These are phyloP conservation scores for Threskiornis aethiopicus DNA, from an alignment of 2,797 vertebrate genomes.

Conservation along the genomic window DNA sequence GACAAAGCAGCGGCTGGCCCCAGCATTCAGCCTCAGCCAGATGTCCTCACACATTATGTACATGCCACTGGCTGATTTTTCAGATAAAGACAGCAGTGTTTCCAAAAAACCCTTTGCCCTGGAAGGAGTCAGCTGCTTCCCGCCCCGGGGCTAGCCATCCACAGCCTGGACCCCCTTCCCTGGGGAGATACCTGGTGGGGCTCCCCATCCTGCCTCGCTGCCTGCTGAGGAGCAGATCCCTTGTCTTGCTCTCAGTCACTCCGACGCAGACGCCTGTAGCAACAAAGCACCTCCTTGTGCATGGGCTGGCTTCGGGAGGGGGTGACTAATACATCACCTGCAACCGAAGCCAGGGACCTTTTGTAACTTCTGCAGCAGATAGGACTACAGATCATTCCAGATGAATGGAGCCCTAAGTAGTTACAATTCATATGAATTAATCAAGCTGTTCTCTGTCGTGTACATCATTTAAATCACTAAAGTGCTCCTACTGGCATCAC, in stretches of 20 bases:
- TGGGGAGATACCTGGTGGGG: background rate
- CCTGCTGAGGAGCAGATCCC: background rate
- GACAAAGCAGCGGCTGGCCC: background rate
- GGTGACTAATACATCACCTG: slow-evolving; percentile 50
- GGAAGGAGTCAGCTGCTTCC: background rate
- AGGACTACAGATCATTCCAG: slow-evolving; percentile 40
- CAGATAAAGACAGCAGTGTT: background rate
- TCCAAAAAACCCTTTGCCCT: background rate
- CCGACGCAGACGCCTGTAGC: fast-evolving
- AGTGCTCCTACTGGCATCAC: background rate
- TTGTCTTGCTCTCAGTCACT: background rate
- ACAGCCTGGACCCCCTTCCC: background rate
- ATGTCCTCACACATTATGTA: background rate
- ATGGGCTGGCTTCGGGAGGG: background rate
- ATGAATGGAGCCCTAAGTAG: slow-evolving; percentile 43
- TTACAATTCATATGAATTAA: slow-evolving; percentile 36
- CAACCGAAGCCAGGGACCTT: background rate
- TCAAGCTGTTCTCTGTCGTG: slow-evolving; percentile 38
- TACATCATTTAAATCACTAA: slow-evolving; percentile 45
- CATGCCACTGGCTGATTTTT: background rate
- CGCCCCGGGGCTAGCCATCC: background rate
- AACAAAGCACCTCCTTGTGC: background rate
- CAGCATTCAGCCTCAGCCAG: background rate
- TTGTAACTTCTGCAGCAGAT: background rate
- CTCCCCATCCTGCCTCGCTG: background rate